Percentiles rank a stretch among this genome's conserved stretches.
phyloP scores from a whole-genome alignment of 2,888 invertebrate genomes.

The Aspidapion aeneum region DNA sequence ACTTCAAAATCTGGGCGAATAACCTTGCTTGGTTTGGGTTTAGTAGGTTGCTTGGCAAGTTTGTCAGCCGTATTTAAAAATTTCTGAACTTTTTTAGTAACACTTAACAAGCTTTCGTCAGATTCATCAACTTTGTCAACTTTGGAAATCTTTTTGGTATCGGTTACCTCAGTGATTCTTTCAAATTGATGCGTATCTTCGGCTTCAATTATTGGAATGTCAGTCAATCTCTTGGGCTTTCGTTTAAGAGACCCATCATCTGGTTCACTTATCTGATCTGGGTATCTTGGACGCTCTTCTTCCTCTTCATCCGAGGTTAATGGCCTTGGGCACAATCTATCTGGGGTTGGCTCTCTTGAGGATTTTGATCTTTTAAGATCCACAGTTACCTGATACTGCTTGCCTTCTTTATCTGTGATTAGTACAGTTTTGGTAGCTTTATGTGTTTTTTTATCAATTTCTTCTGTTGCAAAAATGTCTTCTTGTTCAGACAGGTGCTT shows the following conservation, averaged over 20 bases:
- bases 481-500: constrained; percentile 34
- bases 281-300: constrained; percentile 63
- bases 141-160: constrained; percentile 37
- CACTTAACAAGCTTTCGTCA: constrained; percentile 54
- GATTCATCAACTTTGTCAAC: constrained; percentile 46
- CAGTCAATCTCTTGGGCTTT: constrained; percentile 46
- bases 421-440: constrained; percentile 55
- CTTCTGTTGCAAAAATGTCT: constrained; percentile 13
- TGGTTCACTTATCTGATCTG: constrained; percentile 71
- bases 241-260: constrained; percentile 57
- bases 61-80: constrained; percentile 46
- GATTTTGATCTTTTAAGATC: constrained; percentile 71
- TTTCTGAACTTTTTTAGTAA: constrained; percentile 55
- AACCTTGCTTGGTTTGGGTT: constrained; percentile 43
- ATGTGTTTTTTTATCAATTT: constrained; percentile 37
- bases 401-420: constrained; percentile 43
- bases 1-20: constrained; percentile 52
- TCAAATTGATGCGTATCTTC: constrained; percentile 57
- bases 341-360: constrained; percentile 71
- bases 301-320: constrained; percentile 55
- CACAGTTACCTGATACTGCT: constrained; percentile 60
- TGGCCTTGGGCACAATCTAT: constrained; percentile 65
- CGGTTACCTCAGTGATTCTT: constrained; percentile 39
- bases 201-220: constrained; percentile 56
- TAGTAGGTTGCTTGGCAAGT: constrained; percentile 34